A percentile compares a stretch with the other conserved stretches of the same genome.
Evolutionary conservation across 2,888 invertebrate genomes (phyloP).

Genomic region (Alentia gelatinosa): DNA sequence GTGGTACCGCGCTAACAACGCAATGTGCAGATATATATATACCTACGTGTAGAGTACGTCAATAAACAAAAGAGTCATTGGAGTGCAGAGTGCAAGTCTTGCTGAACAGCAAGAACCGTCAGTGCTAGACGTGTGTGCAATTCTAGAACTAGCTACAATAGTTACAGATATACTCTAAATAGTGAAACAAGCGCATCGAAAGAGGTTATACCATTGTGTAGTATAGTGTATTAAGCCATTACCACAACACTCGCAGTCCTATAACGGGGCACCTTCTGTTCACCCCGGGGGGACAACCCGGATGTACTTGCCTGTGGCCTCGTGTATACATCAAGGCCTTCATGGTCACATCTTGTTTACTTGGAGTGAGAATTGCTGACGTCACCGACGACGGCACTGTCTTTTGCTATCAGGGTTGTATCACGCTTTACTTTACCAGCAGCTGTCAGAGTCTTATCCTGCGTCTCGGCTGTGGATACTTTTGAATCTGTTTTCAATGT

Average conservation of each 20-base stretch:
- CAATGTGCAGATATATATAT: conserved; percentile 20
- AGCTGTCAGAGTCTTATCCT: background rate
- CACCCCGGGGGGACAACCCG: background rate
- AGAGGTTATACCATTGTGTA: background rate
- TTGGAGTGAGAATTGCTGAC: conserved; percentile 8
- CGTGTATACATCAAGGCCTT: background rate
- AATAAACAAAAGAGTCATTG: background rate
- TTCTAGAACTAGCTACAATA: background rate
- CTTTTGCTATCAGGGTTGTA: conserved; percentile 41
- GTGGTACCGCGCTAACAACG: background rate
- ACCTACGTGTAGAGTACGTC: conserved; percentile 37
- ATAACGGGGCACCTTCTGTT: background rate
- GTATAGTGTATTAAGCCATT: background rate
- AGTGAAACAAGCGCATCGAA: background rate
- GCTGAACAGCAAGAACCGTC: background rate
- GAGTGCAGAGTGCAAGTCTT: background rate
- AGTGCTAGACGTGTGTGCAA: background rate
- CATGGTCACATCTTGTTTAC: background rate
- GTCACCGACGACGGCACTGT: background rate
- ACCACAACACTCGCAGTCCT: background rate
- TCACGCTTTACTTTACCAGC: conserved; percentile 37
- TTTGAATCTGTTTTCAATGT: conserved; percentile 2
- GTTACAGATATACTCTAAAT: background rate
- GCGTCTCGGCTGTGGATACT: background rate
- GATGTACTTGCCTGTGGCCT: background rate